Base-by-base conservation (phyloP, 2,888 invertebrate genomes). In the Homarus gammarus region DNA sequence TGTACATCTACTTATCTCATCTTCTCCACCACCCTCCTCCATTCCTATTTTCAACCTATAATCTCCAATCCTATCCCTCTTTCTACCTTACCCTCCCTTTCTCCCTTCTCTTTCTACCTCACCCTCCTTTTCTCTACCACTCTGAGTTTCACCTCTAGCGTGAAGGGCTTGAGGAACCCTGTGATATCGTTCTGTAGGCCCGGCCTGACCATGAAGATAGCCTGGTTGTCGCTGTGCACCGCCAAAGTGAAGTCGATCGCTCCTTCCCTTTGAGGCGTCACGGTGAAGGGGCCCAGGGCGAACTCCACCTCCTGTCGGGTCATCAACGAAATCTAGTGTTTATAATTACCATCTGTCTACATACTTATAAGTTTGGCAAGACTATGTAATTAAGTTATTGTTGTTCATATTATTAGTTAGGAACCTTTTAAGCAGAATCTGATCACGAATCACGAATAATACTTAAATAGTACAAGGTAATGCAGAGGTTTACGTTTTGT, bases 131-230 rank as follows among this genome's bases (percentile, higher is more conserved):
- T 64, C 27, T 64, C 64, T 64, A n/a, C 27, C 27, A 27, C 64
- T 64, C 64, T 64, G 0, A 27, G 2, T 22, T 27, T 64, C 18
- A 75, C 75, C 84, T 64, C n/a, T 3, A 8, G 15, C 22, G 38
- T 44, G 72, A 86, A 86, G 22, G 86, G 86, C 70, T 70, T 86
- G 38, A 86, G 79, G 56, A 87, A 87, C 1, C 87, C 87, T 15
- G n/a, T 10, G 6, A 81, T 79, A 27, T 87, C 87, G 31, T 56
- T 79, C 51, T 70, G 36, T 27, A 87, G 27, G 18, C 72, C 72
- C 0, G 87, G 87, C 40, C 87, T 70, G 56, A 51, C 27, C 56
- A 79, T 81, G 27, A 87, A 36, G 81, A 87, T 79, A 38, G 78
- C 79, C 10, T 70, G 70, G 86, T 78, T 79, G 49, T 86, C 86